Conservation (phyloP, 1,140 invertebrate species). For the Cotesia vestalis region DNA sequence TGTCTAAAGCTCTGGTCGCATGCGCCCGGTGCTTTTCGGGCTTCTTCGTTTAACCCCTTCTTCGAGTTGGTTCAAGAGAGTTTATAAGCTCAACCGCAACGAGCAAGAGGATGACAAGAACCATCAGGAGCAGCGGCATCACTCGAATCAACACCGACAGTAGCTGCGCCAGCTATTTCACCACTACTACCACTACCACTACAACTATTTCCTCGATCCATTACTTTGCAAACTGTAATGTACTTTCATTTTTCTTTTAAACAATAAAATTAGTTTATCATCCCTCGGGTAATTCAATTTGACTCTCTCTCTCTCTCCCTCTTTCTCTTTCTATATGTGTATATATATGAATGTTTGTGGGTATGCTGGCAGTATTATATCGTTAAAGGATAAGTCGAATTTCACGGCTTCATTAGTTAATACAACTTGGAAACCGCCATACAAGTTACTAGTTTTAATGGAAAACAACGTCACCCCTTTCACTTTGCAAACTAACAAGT, state of each 20-base stretch:
- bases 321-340: too few species aligned
- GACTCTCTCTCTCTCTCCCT: too few species aligned
- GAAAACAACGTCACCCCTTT: constrained; percentile 1
- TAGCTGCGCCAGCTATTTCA: too few species aligned
- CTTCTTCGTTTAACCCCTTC: constrained; percentile 20
- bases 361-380: background rate
- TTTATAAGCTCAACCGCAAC: constrained; percentile 23
- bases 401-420: background rate
- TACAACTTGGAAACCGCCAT: constrained; percentile 10
- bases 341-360: background rate
- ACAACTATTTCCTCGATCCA: too few species aligned
- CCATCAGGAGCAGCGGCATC: constrained; percentile 5
- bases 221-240: too few species aligned
- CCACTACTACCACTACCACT: too few species aligned
- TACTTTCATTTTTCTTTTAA: too few species aligned
- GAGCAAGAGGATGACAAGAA: constrained; percentile 19
- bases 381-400: constrained; percentile 6
- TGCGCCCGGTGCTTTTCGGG: constrained; percentile 34
- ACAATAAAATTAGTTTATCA: too few species aligned
- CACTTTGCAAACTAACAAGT: constrained; percentile 16
- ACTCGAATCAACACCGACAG: background rate
- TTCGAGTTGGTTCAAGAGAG: background rate
- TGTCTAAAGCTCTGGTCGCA: constrained; percentile 32
- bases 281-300: too few species aligned
- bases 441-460: constrained; percentile 18